A percentile compares a stretch with the other conserved stretches of the same genome.
phyloP scores from a whole-genome alignment of 2,888 invertebrate species.

The Polyploca ridens region DNA sequence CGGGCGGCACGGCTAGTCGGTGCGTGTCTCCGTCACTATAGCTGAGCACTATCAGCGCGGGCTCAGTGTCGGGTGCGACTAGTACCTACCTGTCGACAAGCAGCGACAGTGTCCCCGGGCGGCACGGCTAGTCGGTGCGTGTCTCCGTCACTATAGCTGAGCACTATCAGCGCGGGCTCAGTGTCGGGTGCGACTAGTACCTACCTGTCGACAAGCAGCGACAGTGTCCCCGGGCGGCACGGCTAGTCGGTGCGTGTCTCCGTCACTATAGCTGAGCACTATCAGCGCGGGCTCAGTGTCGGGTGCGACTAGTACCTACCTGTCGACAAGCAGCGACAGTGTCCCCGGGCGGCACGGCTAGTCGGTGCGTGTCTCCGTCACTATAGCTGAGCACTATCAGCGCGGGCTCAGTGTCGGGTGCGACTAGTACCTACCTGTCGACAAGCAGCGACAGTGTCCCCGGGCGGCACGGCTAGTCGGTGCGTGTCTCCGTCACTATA shows the following conservation, averaged over 20 bases:
- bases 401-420: no score
- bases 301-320: no score
- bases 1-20: slow-evolving; percentile 74
- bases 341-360: slow-evolving; percentile 72
- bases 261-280: slow-evolving; percentile 67
- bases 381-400: slow-evolving; percentile 43
- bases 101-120: slow-evolving; percentile 53
- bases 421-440: slow-evolving; percentile 62
- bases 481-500: slow-evolving; percentile 84
- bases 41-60: no score
- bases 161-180: no score
- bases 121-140: slow-evolving; percentile 81
- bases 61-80: no score
- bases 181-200: no score
- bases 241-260: slow-evolving; percentile 82
- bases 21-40: slow-evolving; percentile 84
- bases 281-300: no score
- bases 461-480: slow-evolving; percentile 74
- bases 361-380: slow-evolving; percentile 84
- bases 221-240: slow-evolving; percentile 64
- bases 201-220: slow-evolving; percentile 73
- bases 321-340: slow-evolving; percentile 69
- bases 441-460: slow-evolving; percentile 57
- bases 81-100: slow-evolving; percentile 69
- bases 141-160: slow-evolving; percentile 79